These are phyloP conservation scores for Conistra vaccinii DNA, from an alignment of 2,888 invertebrate genomes.

Conservation along the genomic window DNA sequence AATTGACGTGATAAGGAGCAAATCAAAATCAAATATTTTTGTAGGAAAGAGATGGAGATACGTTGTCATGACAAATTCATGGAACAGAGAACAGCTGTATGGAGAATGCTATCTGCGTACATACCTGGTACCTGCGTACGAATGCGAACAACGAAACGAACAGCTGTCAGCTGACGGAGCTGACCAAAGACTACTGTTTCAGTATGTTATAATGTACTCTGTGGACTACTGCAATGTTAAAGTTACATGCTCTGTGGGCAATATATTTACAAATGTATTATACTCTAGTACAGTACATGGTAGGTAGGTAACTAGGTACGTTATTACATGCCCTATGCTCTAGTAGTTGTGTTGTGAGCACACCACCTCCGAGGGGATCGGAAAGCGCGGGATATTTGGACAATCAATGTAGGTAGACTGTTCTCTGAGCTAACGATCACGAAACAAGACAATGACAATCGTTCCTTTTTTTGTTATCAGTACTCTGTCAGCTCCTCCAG, in stretches of 20 bases:
- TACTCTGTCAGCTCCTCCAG: too few relatives aligned
- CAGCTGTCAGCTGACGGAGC: too few relatives aligned
- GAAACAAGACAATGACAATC: not conserved
- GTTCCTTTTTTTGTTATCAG: not conserved
- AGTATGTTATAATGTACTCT: too few relatives aligned
- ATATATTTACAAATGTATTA: too few relatives aligned
- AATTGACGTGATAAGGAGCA: not conserved
- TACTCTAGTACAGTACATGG: too few relatives aligned
- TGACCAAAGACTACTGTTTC: too few relatives aligned
- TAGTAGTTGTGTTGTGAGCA: not conserved
- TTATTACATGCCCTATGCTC: too few relatives aligned
- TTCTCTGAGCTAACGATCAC: not conserved
- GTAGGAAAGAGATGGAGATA: slow-evolving; percentile 73
- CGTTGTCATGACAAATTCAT: slow-evolving; percentile 30
- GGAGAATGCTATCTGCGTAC: not conserved
- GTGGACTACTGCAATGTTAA: too few relatives aligned
- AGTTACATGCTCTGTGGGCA: too few relatives aligned
- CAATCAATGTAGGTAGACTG: not conserved
- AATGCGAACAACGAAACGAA: slow-evolving; percentile 9
- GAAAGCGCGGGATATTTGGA: slow-evolving; percentile 6
- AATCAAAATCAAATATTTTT: slow-evolving; percentile 22
- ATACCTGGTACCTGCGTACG: not conserved
- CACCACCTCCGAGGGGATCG: not conserved
- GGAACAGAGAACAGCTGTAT: slow-evolving; percentile 69
- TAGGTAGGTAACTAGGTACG: too few relatives aligned